Evolutionary conservation across 2,888 invertebrate genomes (phyloP).

Genomic region (Ophonus ardosiacus): DNA sequence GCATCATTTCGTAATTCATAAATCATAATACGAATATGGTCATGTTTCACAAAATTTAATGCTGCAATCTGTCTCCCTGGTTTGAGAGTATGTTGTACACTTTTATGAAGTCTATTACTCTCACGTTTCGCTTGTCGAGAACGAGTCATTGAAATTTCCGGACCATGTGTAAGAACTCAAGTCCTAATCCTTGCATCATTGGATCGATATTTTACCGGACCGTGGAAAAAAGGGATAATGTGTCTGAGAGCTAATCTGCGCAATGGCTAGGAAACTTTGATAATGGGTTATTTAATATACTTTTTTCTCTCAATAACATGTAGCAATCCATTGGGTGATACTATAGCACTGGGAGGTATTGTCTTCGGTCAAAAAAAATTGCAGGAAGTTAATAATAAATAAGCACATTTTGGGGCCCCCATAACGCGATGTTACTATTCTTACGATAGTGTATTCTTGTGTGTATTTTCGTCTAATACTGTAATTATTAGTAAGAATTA

Average conservation of each 20-base stretch:
- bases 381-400: too few species aligned
- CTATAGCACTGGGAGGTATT: too few species aligned
- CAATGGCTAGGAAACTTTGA: slow-evolving; percentile 36
- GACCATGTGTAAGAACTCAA: slow-evolving; percentile 5
- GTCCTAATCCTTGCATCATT: neutral
- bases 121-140: neutral
- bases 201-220: slow-evolving; percentile 14
- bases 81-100: neutral
- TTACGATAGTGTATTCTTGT: too few species aligned
- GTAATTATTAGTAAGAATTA: too few species aligned
- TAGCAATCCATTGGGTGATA: neutral
- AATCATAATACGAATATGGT: neutral
- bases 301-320: slow-evolving; percentile 12
- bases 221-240: slow-evolving; percentile 31
- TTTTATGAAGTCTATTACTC: neutral
- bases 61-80: neutral
- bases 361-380: too few species aligned
- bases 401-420: too few species aligned
- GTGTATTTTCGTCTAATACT: too few species aligned
- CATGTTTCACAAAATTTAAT: neutral
- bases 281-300: slow-evolving; percentile 14
- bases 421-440: too few species aligned
- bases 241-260: slow-evolving; percentile 16
- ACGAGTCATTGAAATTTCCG: slow-evolving; percentile 24
- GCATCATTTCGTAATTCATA: neutral